These are phyloP conservation scores for Jacana jacana DNA, from an alignment of 2,113 vertebrate genomes.

Conservation along the genomic window DNA sequence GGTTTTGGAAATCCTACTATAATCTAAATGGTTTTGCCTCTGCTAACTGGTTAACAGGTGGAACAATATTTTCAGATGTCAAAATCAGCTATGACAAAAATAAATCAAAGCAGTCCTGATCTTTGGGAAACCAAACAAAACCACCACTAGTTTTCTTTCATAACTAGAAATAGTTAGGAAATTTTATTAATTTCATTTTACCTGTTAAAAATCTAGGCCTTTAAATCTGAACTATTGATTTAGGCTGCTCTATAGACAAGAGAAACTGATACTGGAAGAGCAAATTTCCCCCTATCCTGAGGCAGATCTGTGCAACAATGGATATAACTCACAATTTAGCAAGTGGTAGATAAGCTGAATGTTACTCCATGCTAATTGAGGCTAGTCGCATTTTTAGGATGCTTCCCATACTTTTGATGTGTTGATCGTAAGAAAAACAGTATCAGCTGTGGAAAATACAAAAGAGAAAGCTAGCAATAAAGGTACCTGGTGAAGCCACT, in stretches of 20 bases:
- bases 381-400: not conserved
- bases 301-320: not conserved
- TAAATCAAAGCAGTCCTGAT: not conserved
- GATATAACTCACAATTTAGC: not conserved
- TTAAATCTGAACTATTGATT: not conserved
- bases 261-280: not conserved
- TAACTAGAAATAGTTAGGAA: not conserved
- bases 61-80: not conserved
- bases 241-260: not conserved
- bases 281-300: not conserved
- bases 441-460: not conserved
- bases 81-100: not conserved
- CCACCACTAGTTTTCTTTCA: not conserved
- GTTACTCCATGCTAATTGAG: not conserved
- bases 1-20: not conserved
- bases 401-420: not conserved
- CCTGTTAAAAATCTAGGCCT: not conserved
- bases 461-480: not conserved
- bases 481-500: not conserved
- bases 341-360: not conserved
- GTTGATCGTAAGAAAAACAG: not conserved
- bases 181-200: not conserved
- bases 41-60: not conserved
- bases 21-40: not conserved
- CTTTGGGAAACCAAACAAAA: not conserved